Percentiles rank a stretch among this genome's conserved stretches.
phyloP scores from a whole-genome alignment of 2,797 vertebrate species.

The Oreochromis grahami region DNA sequence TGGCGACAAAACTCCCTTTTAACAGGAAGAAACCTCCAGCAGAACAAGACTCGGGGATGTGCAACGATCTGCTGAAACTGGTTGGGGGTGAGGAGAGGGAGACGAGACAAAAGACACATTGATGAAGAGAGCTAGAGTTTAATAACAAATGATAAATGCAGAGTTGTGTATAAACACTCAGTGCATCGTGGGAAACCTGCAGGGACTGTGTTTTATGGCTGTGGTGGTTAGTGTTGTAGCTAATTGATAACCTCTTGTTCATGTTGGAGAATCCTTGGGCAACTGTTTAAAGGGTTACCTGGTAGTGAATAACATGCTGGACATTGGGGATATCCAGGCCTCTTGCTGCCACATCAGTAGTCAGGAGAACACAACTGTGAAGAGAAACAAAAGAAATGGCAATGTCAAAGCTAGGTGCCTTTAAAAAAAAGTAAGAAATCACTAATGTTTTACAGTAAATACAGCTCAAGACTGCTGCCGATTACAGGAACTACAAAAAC shows the following conservation, averaged over 20 bases:
- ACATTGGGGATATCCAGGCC: constrained; percentile 95
- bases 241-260: background rate
- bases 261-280: background rate
- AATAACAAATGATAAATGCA: background rate
- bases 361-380: constrained; percentile 88
- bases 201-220: background rate
- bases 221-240: background rate
- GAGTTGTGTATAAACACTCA: background rate
- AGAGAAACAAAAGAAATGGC: background rate
- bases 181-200: background rate
- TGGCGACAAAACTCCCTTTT: accelerated
- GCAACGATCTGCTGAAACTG: background rate
- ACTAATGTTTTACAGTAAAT: background rate
- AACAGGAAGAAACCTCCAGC: background rate
- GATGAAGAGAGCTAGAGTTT: background rate
- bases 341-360: constrained; percentile 95
- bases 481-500: background rate
- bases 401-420: background rate
- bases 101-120: accelerated
- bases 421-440: accelerated
- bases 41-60: background rate
- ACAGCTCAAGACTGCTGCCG: background rate
- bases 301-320: constrained; percentile 96
- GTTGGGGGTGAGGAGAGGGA: background rate
- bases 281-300: constrained; percentile 73